Base-by-base conservation (phyloP, 2,113 vertebrate species). In the Oophaga pumilio region DNA sequence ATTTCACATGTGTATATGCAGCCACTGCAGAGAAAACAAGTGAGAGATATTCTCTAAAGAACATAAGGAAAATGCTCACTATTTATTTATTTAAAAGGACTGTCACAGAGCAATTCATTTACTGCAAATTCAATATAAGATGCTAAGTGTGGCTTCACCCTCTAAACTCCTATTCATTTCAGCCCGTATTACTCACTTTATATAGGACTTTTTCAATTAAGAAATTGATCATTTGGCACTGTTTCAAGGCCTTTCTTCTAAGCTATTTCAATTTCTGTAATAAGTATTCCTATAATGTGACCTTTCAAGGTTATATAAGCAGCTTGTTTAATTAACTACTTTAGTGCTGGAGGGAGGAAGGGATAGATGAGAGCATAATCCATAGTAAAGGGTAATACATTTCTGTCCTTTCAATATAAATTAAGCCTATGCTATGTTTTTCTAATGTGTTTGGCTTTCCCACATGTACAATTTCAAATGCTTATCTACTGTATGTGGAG, bases 291-390 rank as follows among this genome's bases (percentile, higher is more conserved):
- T 88, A 77, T 88, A 88, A 57, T 22, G 50, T 83, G 87, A 88
- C 87, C 81, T 84, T 84, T 84, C 80, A 88, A 88, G 87, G 87
- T 88, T 88, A 88, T 84, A 73, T n/a, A 77, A 88, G 80, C 87
- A 84, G 81, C 87, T 76, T 59, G 52, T 83, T 88, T 76, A 84
- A 84, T 88, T 88, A 88, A 88, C 80, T 84, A 68, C 87, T 88
- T 76, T 84, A 77, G 50, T 76, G 69, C 86, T 88, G 87, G 59
- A 84, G 81, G 87, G 80, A 77, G 59, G 66, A 77, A 64, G 18
- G 50, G 43, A 76, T 80, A 43, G 43, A 56, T 62, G 68, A 77
- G 87, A 56, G 80, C 24, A 83, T 76, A 77, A 88, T 84, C 71
- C 71, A 83, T 84, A 57, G 28, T 13, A 66, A 15, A 76, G 69